A percentile compares a stretch with the other conserved stretches of the same genome.
phyloP scores from a whole-genome alignment of 2,888 invertebrate genomes.

The Colletes collaris region DNA sequence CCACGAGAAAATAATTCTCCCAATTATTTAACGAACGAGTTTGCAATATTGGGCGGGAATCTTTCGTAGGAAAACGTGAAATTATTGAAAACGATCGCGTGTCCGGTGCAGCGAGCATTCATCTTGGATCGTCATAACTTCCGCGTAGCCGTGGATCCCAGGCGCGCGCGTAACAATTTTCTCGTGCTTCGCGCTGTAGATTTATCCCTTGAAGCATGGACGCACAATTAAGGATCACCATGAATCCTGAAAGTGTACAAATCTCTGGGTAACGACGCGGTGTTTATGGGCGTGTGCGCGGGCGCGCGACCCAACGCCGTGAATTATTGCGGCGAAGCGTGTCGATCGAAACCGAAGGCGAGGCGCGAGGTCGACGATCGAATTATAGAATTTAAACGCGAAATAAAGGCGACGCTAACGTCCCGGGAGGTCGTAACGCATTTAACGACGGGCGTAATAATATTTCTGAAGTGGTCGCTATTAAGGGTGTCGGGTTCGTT shows the following conservation, averaged over 20 bases:
- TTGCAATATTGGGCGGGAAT: too few relatives aligned
- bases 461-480: constrained; percentile 20
- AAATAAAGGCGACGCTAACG: constrained; percentile 26
- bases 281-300: constrained; percentile 7
- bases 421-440: constrained; percentile 6
- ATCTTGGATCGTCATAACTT: not conserved
- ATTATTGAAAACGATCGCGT: too few relatives aligned
- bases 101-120: not conserved
- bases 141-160: not conserved
- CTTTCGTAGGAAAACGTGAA: too few relatives aligned
- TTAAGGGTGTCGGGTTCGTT: constrained; percentile 34
- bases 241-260: constrained; percentile 9
- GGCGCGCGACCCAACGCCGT: not conserved
- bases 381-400: constrained; percentile 19
- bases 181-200: not conserved
- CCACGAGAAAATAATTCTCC: too few relatives aligned
- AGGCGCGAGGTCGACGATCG: constrained; percentile 23
- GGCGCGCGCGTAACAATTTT: not conserved
- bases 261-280: constrained; percentile 12
- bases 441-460: constrained; percentile 19
- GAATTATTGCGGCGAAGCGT: constrained; percentile 1
- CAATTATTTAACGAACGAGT: too few relatives aligned
- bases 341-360: constrained; percentile 6
- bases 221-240: constrained; percentile 18
- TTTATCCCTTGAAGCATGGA: not conserved